These are phyloP conservation scores for Hippasteria phrygiana DNA, from an alignment of 53 echinoderm and acorn worm genomes.

Conservation along the genomic window DNA sequence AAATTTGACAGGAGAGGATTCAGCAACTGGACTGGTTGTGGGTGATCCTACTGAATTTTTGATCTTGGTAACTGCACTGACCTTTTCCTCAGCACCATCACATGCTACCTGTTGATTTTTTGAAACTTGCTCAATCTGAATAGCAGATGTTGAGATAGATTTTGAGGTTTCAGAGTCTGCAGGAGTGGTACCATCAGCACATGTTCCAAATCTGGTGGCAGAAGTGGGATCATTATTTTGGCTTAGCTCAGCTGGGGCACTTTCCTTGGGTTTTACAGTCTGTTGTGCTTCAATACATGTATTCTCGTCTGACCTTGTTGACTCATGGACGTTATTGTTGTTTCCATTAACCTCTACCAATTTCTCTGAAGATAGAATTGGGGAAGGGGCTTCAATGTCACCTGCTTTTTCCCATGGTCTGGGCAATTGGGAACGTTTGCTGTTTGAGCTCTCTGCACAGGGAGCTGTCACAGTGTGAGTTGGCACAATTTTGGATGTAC, in stretches of 20 bases:
- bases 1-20: neutral
- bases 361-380: no score
- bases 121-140: neutral
- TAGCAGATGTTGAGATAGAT: neutral
- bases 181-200: neutral
- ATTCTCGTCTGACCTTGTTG: neutral
- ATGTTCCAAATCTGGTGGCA: neutral
- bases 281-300: neutral
- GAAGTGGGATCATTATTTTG: slow-evolving; percentile 5
- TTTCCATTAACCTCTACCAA: no score
- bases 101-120: neutral
- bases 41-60: slow-evolving; percentile 18
- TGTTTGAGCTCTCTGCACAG: no score
- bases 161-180: neutral
- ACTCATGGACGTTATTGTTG: neutral
- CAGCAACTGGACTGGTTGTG: slow-evolving; percentile 7
- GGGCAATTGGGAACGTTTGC: no score
- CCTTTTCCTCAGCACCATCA: neutral
- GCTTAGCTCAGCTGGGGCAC: neutral
- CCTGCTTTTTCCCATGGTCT: no score
- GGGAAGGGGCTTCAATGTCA: no score
- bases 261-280: neutral
- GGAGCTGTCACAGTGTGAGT: no score
- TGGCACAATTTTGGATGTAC: no score
- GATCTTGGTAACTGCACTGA: slow-evolving; percentile 28